Evolutionary conservation across 2,797 vertebrate genomes (phyloP).

Genomic region (Anabas testudineus): DNA sequence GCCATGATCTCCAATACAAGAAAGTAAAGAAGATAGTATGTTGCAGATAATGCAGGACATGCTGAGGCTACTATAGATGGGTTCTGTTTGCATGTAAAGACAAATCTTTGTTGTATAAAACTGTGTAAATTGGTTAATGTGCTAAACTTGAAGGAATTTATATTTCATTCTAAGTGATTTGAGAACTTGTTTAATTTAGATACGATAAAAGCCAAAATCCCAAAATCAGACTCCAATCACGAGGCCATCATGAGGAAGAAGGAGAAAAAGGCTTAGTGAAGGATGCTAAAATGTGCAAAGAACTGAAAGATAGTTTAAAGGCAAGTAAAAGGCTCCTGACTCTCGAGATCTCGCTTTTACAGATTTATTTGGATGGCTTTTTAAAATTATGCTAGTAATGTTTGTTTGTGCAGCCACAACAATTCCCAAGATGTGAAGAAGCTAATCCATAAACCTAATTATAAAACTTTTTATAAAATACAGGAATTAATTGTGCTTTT

Average conservation of each 20-base stretch:
- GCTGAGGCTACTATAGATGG: slow-evolving; percentile 11
- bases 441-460: slow-evolving; percentile 33
- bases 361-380: slow-evolving; percentile 61
- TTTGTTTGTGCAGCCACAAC: slow-evolving; percentile 47
- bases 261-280: neutral
- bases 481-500: no score
- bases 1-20: neutral
- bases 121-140: no score
- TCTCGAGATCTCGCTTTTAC: slow-evolving; percentile 46
- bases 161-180: no score
- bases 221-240: slow-evolving; percentile 65
- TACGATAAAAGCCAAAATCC: no score
- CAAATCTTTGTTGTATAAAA: no score
- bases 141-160: no score
- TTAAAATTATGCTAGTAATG: slow-evolving; percentile 54
- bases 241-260: slow-evolving; percentile 63
- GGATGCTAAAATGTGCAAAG: slow-evolving; percentile 25
- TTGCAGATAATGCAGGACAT: slow-evolving; percentile 20
- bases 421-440: slow-evolving; percentile 21
- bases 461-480: no score
- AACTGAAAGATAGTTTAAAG: slow-evolving; percentile 26
- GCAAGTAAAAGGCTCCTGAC: slow-evolving; percentile 52
- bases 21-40: neutral
- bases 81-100: no score
- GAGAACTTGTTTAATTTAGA: no score